Evolutionary conservation across 2,113 vertebrate species (phyloP), one percentile per base, ranked within the genome.

Genomic region (Nothobranchius furzeri): DNA sequence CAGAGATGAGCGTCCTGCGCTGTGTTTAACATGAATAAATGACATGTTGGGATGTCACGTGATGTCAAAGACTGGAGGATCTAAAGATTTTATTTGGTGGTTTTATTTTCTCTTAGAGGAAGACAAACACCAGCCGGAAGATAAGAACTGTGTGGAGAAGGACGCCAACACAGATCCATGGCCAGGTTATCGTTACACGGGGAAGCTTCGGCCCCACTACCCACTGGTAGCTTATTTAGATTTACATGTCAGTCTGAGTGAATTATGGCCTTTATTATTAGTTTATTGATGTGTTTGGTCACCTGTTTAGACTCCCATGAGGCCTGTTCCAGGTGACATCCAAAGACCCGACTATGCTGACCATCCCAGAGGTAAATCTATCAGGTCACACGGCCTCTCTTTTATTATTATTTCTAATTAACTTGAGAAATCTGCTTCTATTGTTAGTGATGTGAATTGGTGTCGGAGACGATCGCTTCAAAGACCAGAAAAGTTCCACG

Each of bases 291-390:
- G 37, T 20, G 7, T 17, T 76, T 55, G 3, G 37, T 64, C 2
- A 83, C 51, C 30, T 82, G 60, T 9, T 91, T 86, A 99, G 98
- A 98, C 95, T 49, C 95, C 96, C 69, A 95, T 95, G 79, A 94
- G 96, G 86, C 94, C 85, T 51, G 96, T 99, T 83, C 95, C 98
- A 60, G 93, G 94, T 83, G 95, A 95, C 60, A 98, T 99, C 90
- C 96, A 97, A 87, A 96, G 96, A 88, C 98, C 98, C 0, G 98
- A 99, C 92, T 99, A 99, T 90, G 96, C 97, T 43, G 96, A 98
- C 86, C 98, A 99, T 73, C 96, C 96, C 3, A 90, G 97, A 95
- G 98, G 98, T 99, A 96, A 95, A 37, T 25, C 11, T 70, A 36
- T 53, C 17, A 20, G 36, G 3, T n/a, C 35, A 17, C n/a, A 45